Evolutionary conservation across 2,888 invertebrate genomes (phyloP).

Genomic region (Odontocolon sp.): DNA sequence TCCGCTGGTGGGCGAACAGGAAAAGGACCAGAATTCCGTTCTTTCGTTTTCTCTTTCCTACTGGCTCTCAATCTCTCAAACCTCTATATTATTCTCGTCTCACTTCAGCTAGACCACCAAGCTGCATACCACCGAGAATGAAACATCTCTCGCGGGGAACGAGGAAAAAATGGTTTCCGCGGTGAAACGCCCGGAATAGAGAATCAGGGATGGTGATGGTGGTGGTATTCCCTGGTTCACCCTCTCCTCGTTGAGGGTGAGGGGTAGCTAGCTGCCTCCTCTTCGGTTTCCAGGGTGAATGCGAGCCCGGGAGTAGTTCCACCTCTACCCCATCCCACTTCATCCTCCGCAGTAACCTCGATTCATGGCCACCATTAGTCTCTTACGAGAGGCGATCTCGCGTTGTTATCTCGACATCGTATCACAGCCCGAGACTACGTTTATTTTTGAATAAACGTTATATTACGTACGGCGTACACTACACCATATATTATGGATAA

Average conservation of each 20-base stretch:
- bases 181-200: constrained; percentile 44
- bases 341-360: constrained; percentile 56
- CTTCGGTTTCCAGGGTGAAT: constrained; percentile 10
- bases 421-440: constrained; percentile 43
- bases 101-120: constrained; percentile 17
- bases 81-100: constrained; percentile 35
- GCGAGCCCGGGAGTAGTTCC: constrained; percentile 30
- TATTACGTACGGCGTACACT: constrained; percentile 24
- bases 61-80: constrained; percentile 32
- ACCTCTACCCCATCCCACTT: constrained; percentile 20
- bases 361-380: constrained; percentile 64
- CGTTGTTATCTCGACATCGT: constrained; percentile 62
- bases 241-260: constrained; percentile 24
- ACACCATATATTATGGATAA: constrained; percentile 13
- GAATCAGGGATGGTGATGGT: constrained; percentile 34
- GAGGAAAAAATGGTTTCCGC: constrained; percentile 45
- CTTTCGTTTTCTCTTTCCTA: neutral
- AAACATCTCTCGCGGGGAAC: constrained; percentile 34
- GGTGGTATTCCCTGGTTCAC: constrained; percentile 23
- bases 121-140: constrained; percentile 13
- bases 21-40: constrained; percentile 13
- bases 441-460: constrained; percentile 51
- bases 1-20: neutral
- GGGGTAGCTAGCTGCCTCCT: constrained; percentile 1
- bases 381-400: constrained; percentile 59